Percentiles rank a stretch among this genome's conserved stretches.
Conservation (phyloP, 2,113 vertebrate species). For the Tragelaphus strepsiceros region DNA sequence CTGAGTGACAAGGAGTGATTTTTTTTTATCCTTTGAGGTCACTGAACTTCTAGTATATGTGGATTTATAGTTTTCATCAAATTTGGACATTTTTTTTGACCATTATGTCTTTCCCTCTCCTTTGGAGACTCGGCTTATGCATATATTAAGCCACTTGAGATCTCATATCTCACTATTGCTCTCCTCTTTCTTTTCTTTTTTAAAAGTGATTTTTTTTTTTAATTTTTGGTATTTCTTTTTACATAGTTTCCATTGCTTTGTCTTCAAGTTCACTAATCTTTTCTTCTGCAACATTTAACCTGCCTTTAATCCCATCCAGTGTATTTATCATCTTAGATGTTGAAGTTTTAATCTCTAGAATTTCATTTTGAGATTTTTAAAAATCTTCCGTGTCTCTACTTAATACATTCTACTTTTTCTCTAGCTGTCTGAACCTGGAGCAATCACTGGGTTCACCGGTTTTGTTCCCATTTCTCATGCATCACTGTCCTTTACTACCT, state of each 20-base stretch:
- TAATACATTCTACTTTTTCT: background rate
- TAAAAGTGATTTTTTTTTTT: background rate
- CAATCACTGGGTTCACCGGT: background rate
- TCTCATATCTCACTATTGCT: background rate
- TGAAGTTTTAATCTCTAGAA: background rate
- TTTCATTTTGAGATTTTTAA: background rate
- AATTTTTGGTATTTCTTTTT: background rate
- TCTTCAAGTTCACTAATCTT: background rate
- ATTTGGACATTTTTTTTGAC: background rate
- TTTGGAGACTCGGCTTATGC: background rate
- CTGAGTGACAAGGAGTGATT: background rate
- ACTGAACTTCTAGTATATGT: background rate
- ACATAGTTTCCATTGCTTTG: background rate
- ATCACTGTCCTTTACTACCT: background rate
- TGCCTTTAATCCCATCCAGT: background rate
- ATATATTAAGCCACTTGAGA: background rate
- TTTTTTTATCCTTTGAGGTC: background rate
- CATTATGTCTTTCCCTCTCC: background rate
- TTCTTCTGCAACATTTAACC: background rate
- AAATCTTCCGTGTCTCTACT: background rate
- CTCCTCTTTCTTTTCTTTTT: background rate
- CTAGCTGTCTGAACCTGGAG: background rate
- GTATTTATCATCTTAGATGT: background rate
- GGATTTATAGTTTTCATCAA: background rate
- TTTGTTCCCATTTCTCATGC: background rate